Percentiles rank a stretch among this genome's conserved stretches.
Evolutionary conservation across 2,113 vertebrate species (phyloP).

Genomic region (Dipodomys spectabilis): DNA sequence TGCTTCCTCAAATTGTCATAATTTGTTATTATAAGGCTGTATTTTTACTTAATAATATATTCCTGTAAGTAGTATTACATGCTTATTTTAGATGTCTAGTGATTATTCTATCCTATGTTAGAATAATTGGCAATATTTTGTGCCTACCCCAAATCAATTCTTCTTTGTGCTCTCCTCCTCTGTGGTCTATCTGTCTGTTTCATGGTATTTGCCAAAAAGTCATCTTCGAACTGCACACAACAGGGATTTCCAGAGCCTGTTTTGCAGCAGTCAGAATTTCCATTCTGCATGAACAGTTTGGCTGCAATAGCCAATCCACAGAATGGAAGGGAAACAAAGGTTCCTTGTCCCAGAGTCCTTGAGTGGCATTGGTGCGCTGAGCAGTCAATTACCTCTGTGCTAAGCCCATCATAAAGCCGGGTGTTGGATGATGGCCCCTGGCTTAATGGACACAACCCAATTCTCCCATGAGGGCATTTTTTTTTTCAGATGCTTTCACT

Average conservation of each 20-base stretch:
- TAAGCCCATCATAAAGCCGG: neutral
- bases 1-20: neutral
- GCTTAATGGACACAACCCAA: constrained; percentile 45
- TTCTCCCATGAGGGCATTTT: constrained; percentile 31
- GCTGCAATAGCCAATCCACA: constrained; percentile 41
- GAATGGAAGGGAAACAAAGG: constrained; percentile 31
- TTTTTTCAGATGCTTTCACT: constrained; percentile 38
- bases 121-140: neutral
- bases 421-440: neutral
- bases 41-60: neutral
- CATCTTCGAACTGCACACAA: constrained; percentile 15
- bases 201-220: neutral
- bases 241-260: neutral
- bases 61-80: neutral
- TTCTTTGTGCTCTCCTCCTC: neutral
- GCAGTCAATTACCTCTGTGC: constrained; percentile 29
- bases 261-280: neutral
- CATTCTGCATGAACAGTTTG: neutral
- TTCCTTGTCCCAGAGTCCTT: constrained; percentile 25
- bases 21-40: neutral
- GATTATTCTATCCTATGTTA: neutral
- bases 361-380: neutral
- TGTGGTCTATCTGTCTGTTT: neutral
- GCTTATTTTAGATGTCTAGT: neutral
- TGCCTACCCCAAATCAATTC: neutral